These are phyloP conservation scores for Huso huso DNA, from an alignment of 2,797 vertebrate genomes.

Conservation along the genomic window DNA sequence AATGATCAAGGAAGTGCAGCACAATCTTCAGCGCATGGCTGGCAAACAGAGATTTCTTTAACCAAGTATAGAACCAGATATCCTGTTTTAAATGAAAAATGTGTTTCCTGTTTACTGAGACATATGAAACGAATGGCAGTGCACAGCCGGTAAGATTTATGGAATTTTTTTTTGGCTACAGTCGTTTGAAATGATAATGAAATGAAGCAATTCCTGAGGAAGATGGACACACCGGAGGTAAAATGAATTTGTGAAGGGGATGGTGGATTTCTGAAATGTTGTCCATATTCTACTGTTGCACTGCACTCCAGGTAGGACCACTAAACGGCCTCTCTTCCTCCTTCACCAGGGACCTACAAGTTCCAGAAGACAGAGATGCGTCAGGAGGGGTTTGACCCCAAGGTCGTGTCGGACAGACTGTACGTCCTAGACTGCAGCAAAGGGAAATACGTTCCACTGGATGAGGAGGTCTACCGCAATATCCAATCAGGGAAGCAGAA, in stretches of 20 bases:
- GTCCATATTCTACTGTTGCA: not conserved
- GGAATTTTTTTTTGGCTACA: too few species aligned
- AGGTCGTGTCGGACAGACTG: constrained; percentile 69
- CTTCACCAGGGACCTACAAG: constrained; percentile 81
- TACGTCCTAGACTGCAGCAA: constrained; percentile 84
- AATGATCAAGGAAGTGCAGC: too few species aligned
- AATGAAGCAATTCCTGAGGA: too few species aligned
- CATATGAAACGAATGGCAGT: too few species aligned
- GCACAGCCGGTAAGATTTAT: too few species aligned
- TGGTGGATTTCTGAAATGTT: not conserved
- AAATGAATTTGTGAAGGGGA: not conserved
- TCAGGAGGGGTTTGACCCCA: constrained; percentile 76
- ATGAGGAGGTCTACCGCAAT: constrained; percentile 58
- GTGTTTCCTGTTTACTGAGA: too few species aligned
- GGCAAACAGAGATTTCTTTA: too few species aligned
- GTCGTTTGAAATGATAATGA: too few species aligned
- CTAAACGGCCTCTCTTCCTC: not conserved
- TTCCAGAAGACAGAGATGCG: constrained; percentile 89
- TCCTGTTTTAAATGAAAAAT: too few species aligned
- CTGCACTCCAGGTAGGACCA: not conserved
- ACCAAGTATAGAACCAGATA: too few species aligned
- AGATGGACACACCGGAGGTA: too few species aligned
- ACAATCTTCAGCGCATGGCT: too few species aligned
- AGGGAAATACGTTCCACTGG: constrained; percentile 66
- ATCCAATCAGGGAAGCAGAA: constrained; percentile 83